Percentiles rank a stretch among this genome's conserved stretches.
phyloP scores from a whole-genome alignment of 2,888 invertebrate genomes.

The Patella pellucida region DNA sequence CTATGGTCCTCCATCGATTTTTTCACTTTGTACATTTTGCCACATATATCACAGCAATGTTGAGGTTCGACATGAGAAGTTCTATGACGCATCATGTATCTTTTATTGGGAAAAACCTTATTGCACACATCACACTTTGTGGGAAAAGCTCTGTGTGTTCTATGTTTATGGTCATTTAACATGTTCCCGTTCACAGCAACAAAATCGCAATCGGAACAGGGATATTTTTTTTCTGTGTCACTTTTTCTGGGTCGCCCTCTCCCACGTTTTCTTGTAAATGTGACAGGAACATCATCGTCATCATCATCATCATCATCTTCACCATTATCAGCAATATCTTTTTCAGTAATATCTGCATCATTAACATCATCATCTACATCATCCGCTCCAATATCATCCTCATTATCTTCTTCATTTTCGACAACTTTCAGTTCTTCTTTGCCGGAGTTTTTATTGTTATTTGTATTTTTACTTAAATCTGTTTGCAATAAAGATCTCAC shows the following conservation, averaged over 20 bases:
- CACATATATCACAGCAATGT: slow-evolving; percentile 54
- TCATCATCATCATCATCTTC: not conserved
- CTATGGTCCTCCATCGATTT: slow-evolving; percentile 50
- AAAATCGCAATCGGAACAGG: slow-evolving; percentile 46
- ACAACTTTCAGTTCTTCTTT: not conserved
- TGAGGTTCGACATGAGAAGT: slow-evolving; percentile 41
- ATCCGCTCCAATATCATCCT: not conserved
- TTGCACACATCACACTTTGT: slow-evolving; percentile 50
- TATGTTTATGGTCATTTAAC: slow-evolving; percentile 39
- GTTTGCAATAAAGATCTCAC: not conserved
- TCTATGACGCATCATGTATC: slow-evolving; percentile 50
- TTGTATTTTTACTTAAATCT: not conserved
- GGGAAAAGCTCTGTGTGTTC: slow-evolving; percentile 40
- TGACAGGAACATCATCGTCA: not conserved
- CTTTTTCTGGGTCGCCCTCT: slow-evolving; percentile 29
- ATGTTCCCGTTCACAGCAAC: slow-evolving; percentile 38
- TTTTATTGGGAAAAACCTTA: slow-evolving; percentile 49
- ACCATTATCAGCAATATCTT: slow-evolving; percentile 27
- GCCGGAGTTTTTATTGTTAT: not conserved
- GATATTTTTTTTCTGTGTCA: slow-evolving; percentile 28
- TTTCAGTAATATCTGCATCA: not conserved
- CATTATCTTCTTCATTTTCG: not conserved
- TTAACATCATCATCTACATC: slow-evolving; percentile 5
- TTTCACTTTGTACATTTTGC: slow-evolving; percentile 53
- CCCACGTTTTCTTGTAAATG: not conserved